These are phyloP conservation scores for Melanerpes aurifrons DNA, from an alignment of 2,113 vertebrate genomes.

Conservation along the genomic window DNA sequence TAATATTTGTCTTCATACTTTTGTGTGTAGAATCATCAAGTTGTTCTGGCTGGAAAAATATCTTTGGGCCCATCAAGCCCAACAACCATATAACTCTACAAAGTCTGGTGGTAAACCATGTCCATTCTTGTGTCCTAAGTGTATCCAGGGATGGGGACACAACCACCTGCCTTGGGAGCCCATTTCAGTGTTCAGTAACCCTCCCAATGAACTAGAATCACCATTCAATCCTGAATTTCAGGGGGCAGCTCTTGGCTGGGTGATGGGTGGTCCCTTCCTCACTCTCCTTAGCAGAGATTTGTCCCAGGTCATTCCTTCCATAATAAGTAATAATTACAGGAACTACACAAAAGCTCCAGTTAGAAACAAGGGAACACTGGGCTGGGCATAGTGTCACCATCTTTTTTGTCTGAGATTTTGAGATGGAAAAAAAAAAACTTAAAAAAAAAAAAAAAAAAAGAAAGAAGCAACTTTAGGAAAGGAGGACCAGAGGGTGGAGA, in stretches of 20 bases:
- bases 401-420: background rate
- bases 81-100: too few relatives aligned
- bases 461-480: background rate
- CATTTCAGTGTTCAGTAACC: too few relatives aligned
- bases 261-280: background rate
- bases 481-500: background rate
- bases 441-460: background rate
- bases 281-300: background rate
- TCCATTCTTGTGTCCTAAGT: too few relatives aligned
- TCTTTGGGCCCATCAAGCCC: too few relatives aligned
- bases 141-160: too few relatives aligned
- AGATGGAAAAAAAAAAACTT: background rate
- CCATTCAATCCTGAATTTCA: background rate
- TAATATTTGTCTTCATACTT: background rate
- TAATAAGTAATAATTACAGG: background rate
- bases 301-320: background rate
- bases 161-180: too few relatives aligned
- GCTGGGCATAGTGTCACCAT: fast-evolving
- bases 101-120: too few relatives aligned
- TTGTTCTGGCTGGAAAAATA: too few relatives aligned
- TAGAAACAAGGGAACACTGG: background rate
- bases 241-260: background rate
- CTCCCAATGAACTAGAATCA: background rate
- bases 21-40: background rate
- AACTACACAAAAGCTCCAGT: background rate